Conservation (phyloP, 1,140 invertebrate species). For the Kradibia gibbosae region DNA sequence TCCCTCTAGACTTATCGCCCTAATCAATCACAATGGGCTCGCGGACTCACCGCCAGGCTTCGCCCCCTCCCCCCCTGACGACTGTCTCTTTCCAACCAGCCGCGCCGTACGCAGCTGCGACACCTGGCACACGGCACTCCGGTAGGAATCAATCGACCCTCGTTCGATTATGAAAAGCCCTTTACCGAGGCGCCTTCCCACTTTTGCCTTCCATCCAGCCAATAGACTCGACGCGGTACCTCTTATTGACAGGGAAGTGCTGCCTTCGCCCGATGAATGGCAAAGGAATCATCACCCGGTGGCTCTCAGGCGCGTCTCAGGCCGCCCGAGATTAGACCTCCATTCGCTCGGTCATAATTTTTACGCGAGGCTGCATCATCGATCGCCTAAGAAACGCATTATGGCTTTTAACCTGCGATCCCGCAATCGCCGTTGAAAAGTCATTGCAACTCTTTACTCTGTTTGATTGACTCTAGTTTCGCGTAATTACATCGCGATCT, state of each 20-base stretch:
- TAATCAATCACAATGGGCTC: conserved; percentile 33
- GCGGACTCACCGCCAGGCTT: neutral
- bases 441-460: too few species aligned
- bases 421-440: too few species aligned
- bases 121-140: neutral
- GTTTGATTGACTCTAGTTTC: too few species aligned
- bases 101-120: neutral
- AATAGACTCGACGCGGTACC: neutral
- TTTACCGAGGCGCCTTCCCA: neutral
- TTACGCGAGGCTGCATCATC: too few species aligned
- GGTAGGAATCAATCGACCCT: conserved; percentile 24
- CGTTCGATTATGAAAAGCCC: neutral
- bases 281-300: neutral
- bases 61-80: neutral
- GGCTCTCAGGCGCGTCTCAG: neutral
- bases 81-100: neutral
- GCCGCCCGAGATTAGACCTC: neutral
- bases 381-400: too few species aligned
- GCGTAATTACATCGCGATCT: too few species aligned
- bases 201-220: neutral
- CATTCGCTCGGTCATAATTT: neutral
- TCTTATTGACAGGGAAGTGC: neutral
- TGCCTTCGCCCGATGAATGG: neutral
- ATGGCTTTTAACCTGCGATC: too few species aligned
- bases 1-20: conserved; percentile 18